Percentiles rank a stretch among this genome's conserved stretches.
Conservation (phyloP, 2,888 invertebrate species). For the Stictocephala bisonia region DNA sequence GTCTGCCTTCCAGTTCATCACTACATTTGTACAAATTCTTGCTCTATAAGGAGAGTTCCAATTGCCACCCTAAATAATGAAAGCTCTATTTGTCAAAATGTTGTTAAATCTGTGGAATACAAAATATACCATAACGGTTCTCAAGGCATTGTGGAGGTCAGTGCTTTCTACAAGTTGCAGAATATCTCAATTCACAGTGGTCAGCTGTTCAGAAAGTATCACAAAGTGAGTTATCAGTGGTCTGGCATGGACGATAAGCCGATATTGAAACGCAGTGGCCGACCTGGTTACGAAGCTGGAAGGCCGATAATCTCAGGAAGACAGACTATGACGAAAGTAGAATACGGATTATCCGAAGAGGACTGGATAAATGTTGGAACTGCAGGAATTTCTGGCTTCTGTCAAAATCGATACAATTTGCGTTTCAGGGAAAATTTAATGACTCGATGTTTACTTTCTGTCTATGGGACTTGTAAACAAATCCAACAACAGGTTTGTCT, state of each 20-base stretch:
- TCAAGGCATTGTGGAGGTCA: constrained; percentile 65
- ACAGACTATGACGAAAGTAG: constrained; percentile 57
- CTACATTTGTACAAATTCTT: constrained; percentile 43
- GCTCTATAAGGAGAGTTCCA: constrained; percentile 37
- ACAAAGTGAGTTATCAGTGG: constrained; percentile 61
- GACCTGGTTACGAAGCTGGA: constrained; percentile 78
- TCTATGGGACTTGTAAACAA: constrained; percentile 14
- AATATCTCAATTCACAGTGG: constrained; percentile 60
- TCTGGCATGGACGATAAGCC: constrained; percentile 56
- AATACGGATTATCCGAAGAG: background rate
- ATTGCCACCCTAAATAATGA: constrained; percentile 18
- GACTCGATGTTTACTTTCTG: background rate
- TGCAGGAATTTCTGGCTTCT: background rate
- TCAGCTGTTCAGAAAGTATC: constrained; percentile 57
- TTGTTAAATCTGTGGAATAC: constrained; percentile 63
- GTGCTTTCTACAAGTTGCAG: constrained; percentile 64
- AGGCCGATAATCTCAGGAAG: constrained; percentile 72
- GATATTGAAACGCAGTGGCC: constrained; percentile 72
- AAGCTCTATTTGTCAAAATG: constrained; percentile 62
- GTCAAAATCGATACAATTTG: background rate
- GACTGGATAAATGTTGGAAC: background rate
- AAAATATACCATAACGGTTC: constrained; percentile 66
- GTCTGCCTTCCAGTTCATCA: constrained; percentile 46
- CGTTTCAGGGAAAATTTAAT: constrained; percentile 48
- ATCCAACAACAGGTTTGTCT: constrained; percentile 24